phyloP scores from a whole-genome alignment of 2,888 invertebrate species.

The Prostheceraeus crozeri region DNA sequence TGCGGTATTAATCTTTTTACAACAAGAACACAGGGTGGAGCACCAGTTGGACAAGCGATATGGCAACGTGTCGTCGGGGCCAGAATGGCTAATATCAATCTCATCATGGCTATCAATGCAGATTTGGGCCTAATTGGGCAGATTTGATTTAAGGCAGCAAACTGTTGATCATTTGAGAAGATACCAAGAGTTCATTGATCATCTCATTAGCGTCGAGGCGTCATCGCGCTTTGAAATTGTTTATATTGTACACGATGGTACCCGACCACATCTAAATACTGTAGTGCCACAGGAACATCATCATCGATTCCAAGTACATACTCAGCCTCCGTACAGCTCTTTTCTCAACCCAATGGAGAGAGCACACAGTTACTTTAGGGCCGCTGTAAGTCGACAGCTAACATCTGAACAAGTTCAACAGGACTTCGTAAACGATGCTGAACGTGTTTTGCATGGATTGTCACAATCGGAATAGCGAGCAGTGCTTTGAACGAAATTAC shows the following conservation, averaged over 20 bases:
- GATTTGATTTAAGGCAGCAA: too few relatives aligned
- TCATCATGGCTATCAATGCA: conserved; percentile 13
- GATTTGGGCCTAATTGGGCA: neutral
- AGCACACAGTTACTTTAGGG: conserved; percentile 12
- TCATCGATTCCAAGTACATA: too few relatives aligned
- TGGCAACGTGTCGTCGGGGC: neutral
- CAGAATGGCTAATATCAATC: conserved; percentile 17
- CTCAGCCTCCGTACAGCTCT: neutral
- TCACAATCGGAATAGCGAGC: too few relatives aligned
- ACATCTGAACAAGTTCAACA: neutral
- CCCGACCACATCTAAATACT: conserved; percentile 5
- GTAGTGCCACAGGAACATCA: neutral
- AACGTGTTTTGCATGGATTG: too few relatives aligned
- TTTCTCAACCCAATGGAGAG: conserved; percentile 8
- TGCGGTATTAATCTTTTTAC: conserved; percentile 8
- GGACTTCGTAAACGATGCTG: too few relatives aligned
- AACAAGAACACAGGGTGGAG: conserved; percentile 11
- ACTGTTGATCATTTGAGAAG: too few relatives aligned
- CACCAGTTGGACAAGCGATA: neutral
- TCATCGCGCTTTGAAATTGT: conserved; percentile 20
- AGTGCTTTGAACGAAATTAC: too few relatives aligned
- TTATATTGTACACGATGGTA: too few relatives aligned
- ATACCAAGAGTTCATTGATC: conserved; percentile 12
- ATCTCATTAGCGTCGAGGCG: neutral
- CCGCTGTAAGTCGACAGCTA: conserved; percentile 13